Evolutionary conservation across 2,113 vertebrate genomes (phyloP).

Genomic region (Capricornis sumatraensis): DNA sequence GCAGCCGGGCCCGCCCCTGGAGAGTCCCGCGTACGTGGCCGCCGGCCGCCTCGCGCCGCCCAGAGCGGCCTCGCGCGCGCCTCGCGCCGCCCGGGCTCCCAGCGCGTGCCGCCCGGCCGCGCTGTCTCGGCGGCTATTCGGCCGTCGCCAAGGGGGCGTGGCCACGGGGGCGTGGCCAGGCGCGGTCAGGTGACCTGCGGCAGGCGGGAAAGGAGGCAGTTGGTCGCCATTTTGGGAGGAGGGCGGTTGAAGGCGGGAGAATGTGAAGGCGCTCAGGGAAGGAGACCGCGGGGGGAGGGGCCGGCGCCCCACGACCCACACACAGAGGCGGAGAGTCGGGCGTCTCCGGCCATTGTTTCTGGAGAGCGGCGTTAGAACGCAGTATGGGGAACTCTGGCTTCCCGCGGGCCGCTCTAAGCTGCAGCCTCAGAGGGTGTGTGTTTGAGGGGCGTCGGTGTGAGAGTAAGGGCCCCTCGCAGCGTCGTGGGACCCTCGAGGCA

Average conservation of each 20-base stretch:
- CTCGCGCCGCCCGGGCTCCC: not conserved
- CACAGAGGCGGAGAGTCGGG: fast-evolving
- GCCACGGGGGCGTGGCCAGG: not conserved
- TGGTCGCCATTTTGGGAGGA: slow-evolving; percentile 64
- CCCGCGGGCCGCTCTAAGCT: not conserved
- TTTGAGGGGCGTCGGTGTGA: fast-evolving
- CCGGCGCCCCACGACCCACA: fast-evolving
- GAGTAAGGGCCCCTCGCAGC: not conserved
- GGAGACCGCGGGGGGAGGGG: not conserved
- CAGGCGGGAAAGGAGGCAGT: slow-evolving; percentile 61
- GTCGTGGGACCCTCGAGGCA: not conserved
- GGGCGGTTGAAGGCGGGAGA: not conserved
- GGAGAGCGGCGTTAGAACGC: not conserved
- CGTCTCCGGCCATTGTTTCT: not conserved
- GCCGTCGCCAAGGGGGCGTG: not conserved
- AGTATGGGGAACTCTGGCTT: not conserved
- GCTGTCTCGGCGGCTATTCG: not conserved
- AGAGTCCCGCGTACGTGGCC: not conserved
- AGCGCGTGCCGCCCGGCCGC: not conserved
- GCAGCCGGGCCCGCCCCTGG: not conserved
- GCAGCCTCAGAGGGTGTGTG: not conserved
- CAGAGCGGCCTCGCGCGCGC: not conserved
- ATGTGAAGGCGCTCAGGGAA: not conserved
- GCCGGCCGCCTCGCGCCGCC: not conserved
- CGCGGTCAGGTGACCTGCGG: not conserved